phyloP scores from a whole-genome alignment of 2,888 invertebrate species.

The Eupsilia transversa region DNA sequence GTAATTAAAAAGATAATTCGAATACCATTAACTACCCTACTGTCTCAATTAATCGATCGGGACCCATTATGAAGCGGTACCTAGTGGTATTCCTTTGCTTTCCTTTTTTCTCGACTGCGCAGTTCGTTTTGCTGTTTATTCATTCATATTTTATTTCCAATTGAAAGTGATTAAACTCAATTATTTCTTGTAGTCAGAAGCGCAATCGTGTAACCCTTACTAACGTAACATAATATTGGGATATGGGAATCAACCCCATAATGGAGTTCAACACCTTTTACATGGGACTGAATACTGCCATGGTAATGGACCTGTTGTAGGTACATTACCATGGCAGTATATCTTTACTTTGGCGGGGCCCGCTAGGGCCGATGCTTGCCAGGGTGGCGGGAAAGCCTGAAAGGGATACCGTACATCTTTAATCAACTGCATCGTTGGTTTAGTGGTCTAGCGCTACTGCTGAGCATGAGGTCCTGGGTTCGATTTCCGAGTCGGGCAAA shows the following conservation, averaged over 20 bases:
- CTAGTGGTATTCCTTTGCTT: not conserved
- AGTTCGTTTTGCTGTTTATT: not conserved
- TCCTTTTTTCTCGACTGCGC: conserved; percentile 5
- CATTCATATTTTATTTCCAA: not conserved
- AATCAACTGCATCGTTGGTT: no score
- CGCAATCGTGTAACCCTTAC: not conserved
- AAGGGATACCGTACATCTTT: no score
- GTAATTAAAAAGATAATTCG: conserved; percentile 43
- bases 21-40: conserved; percentile 41
- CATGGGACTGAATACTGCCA: not conserved
- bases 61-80: conserved; percentile 10
- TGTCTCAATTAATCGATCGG: conserved; percentile 25
- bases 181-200: not conserved
- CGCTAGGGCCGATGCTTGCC: no score
- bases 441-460: no score
- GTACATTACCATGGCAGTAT: no score
- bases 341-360: no score
- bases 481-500: not conserved
- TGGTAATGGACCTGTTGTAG: not conserved
- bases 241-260: not conserved
- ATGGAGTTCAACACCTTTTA: not conserved
- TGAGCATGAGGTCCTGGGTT: not conserved
- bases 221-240: not conserved
- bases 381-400: no score
- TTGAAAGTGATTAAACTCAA: not conserved